phyloP scores from a whole-genome alignment of 1,140 invertebrate species.

The Condylostylus longicornis region DNA sequence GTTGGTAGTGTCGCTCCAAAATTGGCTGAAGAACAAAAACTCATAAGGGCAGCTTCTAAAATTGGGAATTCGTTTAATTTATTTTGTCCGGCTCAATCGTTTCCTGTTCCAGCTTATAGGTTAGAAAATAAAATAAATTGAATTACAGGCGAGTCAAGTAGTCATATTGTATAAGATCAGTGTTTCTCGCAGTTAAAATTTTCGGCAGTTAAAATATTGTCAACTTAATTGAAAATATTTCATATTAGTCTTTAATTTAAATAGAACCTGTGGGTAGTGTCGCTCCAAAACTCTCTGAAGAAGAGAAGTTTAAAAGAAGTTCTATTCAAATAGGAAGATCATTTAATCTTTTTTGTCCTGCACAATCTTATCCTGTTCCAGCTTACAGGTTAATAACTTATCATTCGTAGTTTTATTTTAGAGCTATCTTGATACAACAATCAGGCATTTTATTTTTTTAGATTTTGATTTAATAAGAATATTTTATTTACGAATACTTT shows the following conservation, averaged over 20 bases:
- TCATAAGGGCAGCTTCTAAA: conserved; percentile 20
- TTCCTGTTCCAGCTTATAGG: conserved; percentile 42
- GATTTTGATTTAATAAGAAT: conserved; percentile 45
- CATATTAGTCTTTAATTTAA: conserved; percentile 29
- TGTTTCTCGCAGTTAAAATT: too few relatives aligned
- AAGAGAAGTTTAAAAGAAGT: conserved; percentile 43
- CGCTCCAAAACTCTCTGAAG: conserved; percentile 41
- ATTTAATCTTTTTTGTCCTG: conserved; percentile 37
- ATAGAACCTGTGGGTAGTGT: conserved; percentile 49
- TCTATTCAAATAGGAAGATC: conserved; percentile 45
- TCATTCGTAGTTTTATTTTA: conserved; percentile 17
- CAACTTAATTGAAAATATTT: too few relatives aligned
- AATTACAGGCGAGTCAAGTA: too few relatives aligned
- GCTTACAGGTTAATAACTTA: conserved; percentile 35
- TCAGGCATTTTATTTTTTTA: conserved; percentile 1
- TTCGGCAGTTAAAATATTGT: too few relatives aligned
- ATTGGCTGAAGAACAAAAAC: conserved; percentile 38
- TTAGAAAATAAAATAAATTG: conserved; percentile 18
- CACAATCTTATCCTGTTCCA: conserved; percentile 40
- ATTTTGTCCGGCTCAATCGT: conserved; percentile 44
- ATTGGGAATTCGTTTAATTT: conserved; percentile 35
- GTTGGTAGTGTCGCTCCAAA: conserved; percentile 51
- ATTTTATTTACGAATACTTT: conserved; percentile 41
- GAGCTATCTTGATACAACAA: too few relatives aligned
- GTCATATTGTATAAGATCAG: too few relatives aligned